Evolutionary conservation across 2,797 vertebrate species (phyloP).

Genomic region (Peromyscus eremicus): DNA sequence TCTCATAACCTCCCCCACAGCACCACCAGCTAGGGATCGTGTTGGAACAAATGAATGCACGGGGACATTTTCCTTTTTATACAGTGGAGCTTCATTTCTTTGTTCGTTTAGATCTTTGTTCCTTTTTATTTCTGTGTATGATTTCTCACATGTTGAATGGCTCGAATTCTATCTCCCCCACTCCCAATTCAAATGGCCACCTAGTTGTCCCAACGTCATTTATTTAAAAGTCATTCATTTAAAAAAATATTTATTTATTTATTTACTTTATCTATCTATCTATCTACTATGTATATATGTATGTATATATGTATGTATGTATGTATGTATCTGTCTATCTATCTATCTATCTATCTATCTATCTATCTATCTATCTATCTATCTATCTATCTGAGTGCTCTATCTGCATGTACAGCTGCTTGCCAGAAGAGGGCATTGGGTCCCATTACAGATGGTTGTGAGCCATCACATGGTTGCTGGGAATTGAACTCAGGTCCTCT

Average conservation of each 20-base stretch:
- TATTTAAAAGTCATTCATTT: neutral
- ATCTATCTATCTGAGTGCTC: neutral
- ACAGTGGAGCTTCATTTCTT: neutral
- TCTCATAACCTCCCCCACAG: neutral
- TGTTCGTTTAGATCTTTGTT: neutral
- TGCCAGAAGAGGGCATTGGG: neutral
- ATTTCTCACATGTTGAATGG: neutral
- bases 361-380: too few species aligned
- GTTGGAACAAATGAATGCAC: neutral
- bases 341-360: too few species aligned
- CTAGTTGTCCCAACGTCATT: neutral
- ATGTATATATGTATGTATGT: too few species aligned
- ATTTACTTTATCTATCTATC: neutral
- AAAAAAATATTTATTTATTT: neutral
- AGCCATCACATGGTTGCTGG: neutral
- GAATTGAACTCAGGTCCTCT: neutral
- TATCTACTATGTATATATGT: too few species aligned
- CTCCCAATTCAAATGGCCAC: neutral
- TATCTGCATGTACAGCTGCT: neutral
- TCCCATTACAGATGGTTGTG: neutral
- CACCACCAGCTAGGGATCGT: neutral
- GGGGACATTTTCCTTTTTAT: neutral
- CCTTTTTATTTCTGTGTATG: neutral
- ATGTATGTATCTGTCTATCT: too few species aligned
- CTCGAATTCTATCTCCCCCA: neutral